These are phyloP conservation scores for Neomonachus schauinslandi DNA, from an alignment of 2,113 vertebrate genomes.

Conservation along the genomic window DNA sequence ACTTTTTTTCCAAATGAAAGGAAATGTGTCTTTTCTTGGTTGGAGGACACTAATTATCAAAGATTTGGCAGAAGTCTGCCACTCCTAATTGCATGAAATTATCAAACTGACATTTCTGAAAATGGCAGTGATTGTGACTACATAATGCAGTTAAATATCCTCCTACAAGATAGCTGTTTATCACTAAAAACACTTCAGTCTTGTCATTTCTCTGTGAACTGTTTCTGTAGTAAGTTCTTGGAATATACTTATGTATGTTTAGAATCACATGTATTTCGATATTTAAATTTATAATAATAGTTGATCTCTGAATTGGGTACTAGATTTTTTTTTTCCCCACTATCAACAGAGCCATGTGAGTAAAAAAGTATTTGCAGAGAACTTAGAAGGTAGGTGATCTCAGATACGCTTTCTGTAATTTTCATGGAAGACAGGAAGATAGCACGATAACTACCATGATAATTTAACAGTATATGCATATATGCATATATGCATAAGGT, in stretches of 20 bases:
- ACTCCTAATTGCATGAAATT: slow-evolving; percentile 64
- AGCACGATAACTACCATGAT: background rate
- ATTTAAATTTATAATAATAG: background rate
- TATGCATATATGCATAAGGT: background rate
- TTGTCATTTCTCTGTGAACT: slow-evolving; percentile 15
- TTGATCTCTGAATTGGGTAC: background rate
- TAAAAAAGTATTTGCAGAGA: background rate
- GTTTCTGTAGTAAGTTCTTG: background rate
- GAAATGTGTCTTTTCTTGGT: slow-evolving; percentile 41
- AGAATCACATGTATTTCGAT: background rate
- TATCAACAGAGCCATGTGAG: background rate
- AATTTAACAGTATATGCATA: background rate
- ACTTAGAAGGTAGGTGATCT: background rate
- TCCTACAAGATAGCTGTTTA: background rate
- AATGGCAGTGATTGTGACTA: background rate
- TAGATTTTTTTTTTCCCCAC: background rate
- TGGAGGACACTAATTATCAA: slow-evolving; percentile 65
- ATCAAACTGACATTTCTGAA: slow-evolving; percentile 72
- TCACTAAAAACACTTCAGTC: background rate
- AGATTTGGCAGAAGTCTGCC: slow-evolving; percentile 67
- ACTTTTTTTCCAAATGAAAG: slow-evolving; percentile 44
- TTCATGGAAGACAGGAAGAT: background rate
- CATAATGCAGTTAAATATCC: background rate
- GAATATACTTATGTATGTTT: background rate
- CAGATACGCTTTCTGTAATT: background rate